phyloP scores from a whole-genome alignment of 2,888 invertebrate genomes.

The Calliopum simillimum region DNA sequence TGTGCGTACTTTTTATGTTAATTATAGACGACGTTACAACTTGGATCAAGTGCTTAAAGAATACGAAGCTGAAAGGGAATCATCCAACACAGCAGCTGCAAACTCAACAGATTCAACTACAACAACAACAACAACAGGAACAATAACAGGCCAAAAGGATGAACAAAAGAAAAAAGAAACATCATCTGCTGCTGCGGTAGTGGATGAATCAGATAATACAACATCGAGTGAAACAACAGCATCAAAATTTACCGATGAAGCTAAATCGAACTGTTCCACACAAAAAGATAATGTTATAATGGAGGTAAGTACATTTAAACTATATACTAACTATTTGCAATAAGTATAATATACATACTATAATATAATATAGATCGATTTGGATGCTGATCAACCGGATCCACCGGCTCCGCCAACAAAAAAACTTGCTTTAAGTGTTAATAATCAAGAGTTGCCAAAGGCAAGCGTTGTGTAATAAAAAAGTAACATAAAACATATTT shows the following conservation, averaged over 20 bases:
- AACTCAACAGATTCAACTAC: slow-evolving; percentile 31
- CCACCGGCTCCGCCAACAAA: slow-evolving; percentile 51
- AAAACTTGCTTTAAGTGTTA: slow-evolving; percentile 46
- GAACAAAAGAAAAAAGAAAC: slow-evolving; percentile 39
- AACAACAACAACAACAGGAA: not conserved
- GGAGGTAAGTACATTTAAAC: slow-evolving; percentile 56
- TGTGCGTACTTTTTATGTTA: slow-evolving; percentile 90
- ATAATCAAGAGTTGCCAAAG: slow-evolving; percentile 47
- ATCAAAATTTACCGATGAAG: slow-evolving; percentile 47
- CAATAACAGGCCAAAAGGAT: slow-evolving; percentile 26
- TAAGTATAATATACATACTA: no score
- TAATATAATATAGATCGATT: slow-evolving; percentile 51
- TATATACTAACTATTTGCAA: no score
- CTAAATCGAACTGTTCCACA: slow-evolving; percentile 42
- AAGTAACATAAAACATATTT: not conserved
- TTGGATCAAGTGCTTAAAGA: slow-evolving; percentile 88
- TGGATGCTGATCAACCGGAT: slow-evolving; percentile 54
- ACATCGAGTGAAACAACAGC: slow-evolving; percentile 51
- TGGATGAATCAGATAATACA: slow-evolving; percentile 65
- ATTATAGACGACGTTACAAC: slow-evolving; percentile 89
- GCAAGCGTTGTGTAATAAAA: slow-evolving; percentile 45
- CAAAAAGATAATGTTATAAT: slow-evolving; percentile 51
- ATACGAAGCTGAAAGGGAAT: slow-evolving; percentile 77
- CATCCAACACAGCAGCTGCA: slow-evolving; percentile 38
- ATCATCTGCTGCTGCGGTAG: slow-evolving; percentile 49